phyloP scores from a whole-genome alignment of 2,888 invertebrate species.

The Dryomyza anilis region DNA sequence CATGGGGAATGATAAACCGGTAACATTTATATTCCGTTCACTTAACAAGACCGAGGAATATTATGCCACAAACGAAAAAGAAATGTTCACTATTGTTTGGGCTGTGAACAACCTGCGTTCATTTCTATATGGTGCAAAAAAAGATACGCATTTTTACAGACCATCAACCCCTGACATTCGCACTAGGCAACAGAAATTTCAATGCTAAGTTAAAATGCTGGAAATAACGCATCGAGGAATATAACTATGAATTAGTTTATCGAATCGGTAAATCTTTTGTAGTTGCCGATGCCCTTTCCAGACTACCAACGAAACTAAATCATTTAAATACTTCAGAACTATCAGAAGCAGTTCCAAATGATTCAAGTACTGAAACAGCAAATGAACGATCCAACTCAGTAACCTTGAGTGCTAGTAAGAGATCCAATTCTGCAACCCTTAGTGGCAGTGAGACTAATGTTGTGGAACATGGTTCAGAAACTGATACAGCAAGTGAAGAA shows the following conservation, averaged over 20 bases:
- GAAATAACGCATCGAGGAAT: no score
- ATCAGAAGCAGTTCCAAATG: no score
- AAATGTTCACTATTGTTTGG: slow-evolving; percentile 30
- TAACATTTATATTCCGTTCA: neutral
- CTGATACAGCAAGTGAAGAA: slow-evolving; percentile 13
- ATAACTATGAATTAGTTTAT: no score
- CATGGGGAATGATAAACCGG: neutral
- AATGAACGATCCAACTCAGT: no score
- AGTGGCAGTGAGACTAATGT: neutral
- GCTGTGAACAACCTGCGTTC: slow-evolving; percentile 24
- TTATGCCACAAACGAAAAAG: slow-evolving; percentile 30
- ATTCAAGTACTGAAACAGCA: no score
- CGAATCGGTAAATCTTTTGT: slow-evolving; percentile 20
- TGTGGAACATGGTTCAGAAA: neutral
- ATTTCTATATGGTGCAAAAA: slow-evolving; percentile 29
- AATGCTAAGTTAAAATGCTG: slow-evolving; percentile 20
- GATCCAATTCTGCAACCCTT: neutral
- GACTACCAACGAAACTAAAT: no score
- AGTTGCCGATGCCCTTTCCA: slow-evolving; percentile 25
- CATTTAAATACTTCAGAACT: no score
- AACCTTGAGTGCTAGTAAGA: slow-evolving; percentile 9
- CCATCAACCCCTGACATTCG: slow-evolving; percentile 19
- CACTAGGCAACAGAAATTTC: no score
- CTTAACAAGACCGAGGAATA: slow-evolving; percentile 6
- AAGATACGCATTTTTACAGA: no score